phyloP scores from a whole-genome alignment of 2,113 vertebrate genomes.

The Lepus timidus region DNA sequence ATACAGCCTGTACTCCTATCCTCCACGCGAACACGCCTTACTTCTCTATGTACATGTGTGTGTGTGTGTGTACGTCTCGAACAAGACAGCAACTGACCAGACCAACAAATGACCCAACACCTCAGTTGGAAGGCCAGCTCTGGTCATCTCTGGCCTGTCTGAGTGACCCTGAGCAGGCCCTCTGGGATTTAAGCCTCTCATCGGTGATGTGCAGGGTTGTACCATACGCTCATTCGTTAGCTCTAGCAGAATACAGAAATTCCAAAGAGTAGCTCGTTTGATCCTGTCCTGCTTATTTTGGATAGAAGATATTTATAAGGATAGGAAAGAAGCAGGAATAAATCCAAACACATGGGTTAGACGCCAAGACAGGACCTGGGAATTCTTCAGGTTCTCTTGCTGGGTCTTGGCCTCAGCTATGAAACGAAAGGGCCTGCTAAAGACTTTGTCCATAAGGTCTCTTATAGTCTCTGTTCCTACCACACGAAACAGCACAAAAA shows the following conservation, averaged over 20 bases:
- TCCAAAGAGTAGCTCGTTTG: slow-evolving; percentile 23
- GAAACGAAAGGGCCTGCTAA: neutral
- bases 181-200: neutral
- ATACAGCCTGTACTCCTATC: neutral
- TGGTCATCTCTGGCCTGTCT: neutral
- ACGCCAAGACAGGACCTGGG: neutral
- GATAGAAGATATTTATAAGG: slow-evolving; percentile 6
- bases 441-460: neutral
- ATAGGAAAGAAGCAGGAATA: slow-evolving; percentile 41
- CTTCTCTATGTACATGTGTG: neutral
- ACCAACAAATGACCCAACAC: neutral
- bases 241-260: slow-evolving; percentile 25
- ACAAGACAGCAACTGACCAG: slow-evolving; percentile 7
- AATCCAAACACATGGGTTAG: neutral
- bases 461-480: neutral
- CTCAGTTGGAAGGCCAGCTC: neutral
- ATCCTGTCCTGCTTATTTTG: neutral
- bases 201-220: neutral
- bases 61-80: neutral
- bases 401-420: neutral
- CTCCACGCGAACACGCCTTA: neutral
- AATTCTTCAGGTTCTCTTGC: neutral
- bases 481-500: neutral
- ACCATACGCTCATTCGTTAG: neutral
- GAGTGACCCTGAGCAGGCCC: neutral